Percentiles rank a stretch among this genome's conserved stretches.
Evolutionary conservation across 2,113 vertebrate species (phyloP).

Genomic region (Centropus bengalensis): DNA sequence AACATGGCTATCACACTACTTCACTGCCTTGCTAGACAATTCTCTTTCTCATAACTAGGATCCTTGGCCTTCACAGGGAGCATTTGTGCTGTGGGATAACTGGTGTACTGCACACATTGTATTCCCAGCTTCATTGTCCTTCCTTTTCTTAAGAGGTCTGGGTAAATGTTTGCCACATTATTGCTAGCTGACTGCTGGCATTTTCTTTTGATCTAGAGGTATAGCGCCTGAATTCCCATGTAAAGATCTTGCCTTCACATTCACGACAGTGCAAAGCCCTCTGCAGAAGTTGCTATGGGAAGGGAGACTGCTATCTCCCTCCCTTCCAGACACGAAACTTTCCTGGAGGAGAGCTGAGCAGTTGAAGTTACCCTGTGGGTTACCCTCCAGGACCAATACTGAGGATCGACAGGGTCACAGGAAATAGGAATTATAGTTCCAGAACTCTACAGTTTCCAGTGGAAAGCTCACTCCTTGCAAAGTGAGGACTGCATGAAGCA

Average conservation of each 20-base stretch:
- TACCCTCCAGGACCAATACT: neutral
- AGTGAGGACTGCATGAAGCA: neutral
- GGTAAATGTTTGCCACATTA: constrained; percentile 35
- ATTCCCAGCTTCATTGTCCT: neutral
- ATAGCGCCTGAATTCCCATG: neutral
- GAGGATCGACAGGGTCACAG: neutral
- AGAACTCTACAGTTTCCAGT: neutral
- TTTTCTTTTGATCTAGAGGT: neutral
- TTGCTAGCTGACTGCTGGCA: neutral
- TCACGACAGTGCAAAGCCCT: neutral
- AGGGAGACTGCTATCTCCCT: neutral
- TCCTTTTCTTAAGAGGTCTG: neutral
- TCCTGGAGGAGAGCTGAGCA: neutral
- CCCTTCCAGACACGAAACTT: neutral
- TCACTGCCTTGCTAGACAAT: neutral
- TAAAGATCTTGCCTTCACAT: neutral
- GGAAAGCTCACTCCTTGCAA: neutral
- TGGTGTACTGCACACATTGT: neutral
- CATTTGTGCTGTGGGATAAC: rapidly evolving
- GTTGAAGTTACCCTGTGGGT: too few species aligned
- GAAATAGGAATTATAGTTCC: neutral
- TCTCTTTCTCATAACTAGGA: neutral
- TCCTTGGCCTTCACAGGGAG: neutral
- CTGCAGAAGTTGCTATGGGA: neutral
- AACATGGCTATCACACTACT: neutral